A percentile compares a stretch with the other conserved stretches of the same genome.
phyloP scores from a whole-genome alignment of 2,113 vertebrate species.

The Varanus komodoensis region DNA sequence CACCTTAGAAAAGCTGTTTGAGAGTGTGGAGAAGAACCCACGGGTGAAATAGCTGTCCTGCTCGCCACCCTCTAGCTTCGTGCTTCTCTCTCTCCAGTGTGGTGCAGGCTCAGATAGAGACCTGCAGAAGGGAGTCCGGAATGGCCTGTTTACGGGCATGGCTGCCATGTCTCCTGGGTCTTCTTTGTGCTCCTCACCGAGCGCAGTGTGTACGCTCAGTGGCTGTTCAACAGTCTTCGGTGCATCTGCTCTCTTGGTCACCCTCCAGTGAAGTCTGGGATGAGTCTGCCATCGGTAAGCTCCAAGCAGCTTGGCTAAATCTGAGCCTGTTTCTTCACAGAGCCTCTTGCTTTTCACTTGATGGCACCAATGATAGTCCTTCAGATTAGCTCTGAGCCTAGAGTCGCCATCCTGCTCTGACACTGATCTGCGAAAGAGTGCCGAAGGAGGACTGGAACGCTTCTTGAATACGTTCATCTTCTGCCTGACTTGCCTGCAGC shows the following conservation, averaged over 20 bases:
- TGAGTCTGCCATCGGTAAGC: slow-evolving; percentile 70
- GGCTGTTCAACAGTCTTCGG: slow-evolving; percentile 37
- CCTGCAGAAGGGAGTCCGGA: slow-evolving; percentile 73
- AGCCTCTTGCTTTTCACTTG: slow-evolving; percentile 69
- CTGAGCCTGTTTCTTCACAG: slow-evolving; percentile 57
- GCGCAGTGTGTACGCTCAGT: background rate
- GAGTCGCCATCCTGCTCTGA: slow-evolving; percentile 71
- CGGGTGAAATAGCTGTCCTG: slow-evolving; percentile 69
- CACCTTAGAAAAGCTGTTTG: slow-evolving; percentile 75
- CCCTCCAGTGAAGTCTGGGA: slow-evolving; percentile 61
- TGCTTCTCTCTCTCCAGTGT: background rate
- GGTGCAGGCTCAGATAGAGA: slow-evolving; percentile 78
- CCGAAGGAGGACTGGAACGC: slow-evolving; percentile 58
- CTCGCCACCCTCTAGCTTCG: slow-evolving; percentile 51
- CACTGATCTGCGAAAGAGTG: slow-evolving; percentile 74
- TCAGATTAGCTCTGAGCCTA: slow-evolving; percentile 57
- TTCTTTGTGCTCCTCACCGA: background rate
- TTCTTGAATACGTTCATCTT: slow-evolving; percentile 79
- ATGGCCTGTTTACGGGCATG: background rate
- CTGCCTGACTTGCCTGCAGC: slow-evolving; percentile 55
- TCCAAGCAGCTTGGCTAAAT: slow-evolving; percentile 56
- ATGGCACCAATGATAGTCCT: slow-evolving; percentile 71
- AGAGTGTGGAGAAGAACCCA: slow-evolving; percentile 78
- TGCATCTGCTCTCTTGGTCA: slow-evolving; percentile 44
- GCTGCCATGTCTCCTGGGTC: background rate